Conservation (phyloP, 2,113 vertebrate genomes). For the Periophthalmodon schlosseri region DNA sequence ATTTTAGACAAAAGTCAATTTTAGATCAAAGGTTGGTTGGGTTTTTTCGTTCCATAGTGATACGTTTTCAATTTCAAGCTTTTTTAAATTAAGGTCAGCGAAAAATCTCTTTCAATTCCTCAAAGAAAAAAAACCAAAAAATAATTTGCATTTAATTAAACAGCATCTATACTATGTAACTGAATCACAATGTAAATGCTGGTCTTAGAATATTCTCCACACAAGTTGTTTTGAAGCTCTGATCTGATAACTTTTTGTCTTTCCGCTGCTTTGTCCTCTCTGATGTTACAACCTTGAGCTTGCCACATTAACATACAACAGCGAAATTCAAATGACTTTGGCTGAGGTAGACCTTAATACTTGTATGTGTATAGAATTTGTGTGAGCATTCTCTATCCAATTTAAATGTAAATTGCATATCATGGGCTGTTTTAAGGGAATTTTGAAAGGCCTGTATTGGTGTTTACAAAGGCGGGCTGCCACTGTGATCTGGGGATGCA, state of each 20-base stretch:
- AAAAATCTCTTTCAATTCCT: too few relatives aligned
- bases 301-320: neutral
- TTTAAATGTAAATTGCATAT: slow-evolving; percentile 70
- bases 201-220: too few relatives aligned
- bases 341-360: neutral
- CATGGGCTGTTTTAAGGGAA: slow-evolving; percentile 28
- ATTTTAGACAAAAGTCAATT: too few relatives aligned
- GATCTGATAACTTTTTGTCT: neutral
- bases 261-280: neutral
- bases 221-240: neutral
- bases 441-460: slow-evolving; percentile 24
- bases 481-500: slow-evolving; percentile 10
- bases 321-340: slow-evolving; percentile 7
- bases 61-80: too few relatives aligned
- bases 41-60: too few relatives aligned
- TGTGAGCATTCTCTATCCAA: slow-evolving; percentile 43
- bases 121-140: too few relatives aligned
- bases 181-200: too few relatives aligned
- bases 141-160: too few relatives aligned
- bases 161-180: too few relatives aligned
- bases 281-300: slow-evolving; percentile 4
- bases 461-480: slow-evolving; percentile 28
- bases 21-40: too few relatives aligned
- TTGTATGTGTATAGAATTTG: neutral
- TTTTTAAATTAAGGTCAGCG: too few relatives aligned